Percentiles rank a stretch among this genome's conserved stretches.
phyloP scores from a whole-genome alignment of 2,888 invertebrate species.

The Drosophila pegasa region DNA sequence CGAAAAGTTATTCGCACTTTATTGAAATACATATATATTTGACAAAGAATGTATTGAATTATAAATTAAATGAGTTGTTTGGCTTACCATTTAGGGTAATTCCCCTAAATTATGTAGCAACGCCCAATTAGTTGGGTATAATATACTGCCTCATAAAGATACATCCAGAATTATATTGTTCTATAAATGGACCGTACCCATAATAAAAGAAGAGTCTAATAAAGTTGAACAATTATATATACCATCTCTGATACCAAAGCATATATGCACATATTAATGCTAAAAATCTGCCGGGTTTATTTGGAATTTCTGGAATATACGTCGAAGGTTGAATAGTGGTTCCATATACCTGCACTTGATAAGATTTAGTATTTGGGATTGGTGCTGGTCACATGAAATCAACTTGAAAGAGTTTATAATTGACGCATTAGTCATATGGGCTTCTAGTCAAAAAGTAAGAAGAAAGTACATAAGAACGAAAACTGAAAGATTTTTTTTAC shows the following conservation, averaged over 20 bases:
- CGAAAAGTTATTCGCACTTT: constrained; percentile 17
- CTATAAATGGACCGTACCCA: background rate
- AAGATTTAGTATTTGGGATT: no score
- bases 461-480: background rate
- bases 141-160: constrained; percentile 40
- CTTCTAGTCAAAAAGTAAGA: no score
- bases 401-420: no score
- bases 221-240: background rate
- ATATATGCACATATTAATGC: background rate
- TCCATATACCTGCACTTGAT: no score
- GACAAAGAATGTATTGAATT: constrained; percentile 35
- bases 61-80: constrained; percentile 23
- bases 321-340: no score
- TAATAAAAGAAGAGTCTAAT: background rate
- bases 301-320: no score
- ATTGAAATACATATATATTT: constrained; percentile 22
- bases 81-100: constrained; percentile 7
- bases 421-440: background rate
- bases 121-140: constrained; percentile 27
- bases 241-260: background rate
- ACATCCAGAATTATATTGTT: constrained; percentile 17
- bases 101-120: constrained; percentile 23
- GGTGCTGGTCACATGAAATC: no score
- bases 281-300: no score
- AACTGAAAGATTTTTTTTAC: background rate